phyloP scores from a whole-genome alignment of 2,888 invertebrate genomes.

The Lasius fuliginosus region DNA sequence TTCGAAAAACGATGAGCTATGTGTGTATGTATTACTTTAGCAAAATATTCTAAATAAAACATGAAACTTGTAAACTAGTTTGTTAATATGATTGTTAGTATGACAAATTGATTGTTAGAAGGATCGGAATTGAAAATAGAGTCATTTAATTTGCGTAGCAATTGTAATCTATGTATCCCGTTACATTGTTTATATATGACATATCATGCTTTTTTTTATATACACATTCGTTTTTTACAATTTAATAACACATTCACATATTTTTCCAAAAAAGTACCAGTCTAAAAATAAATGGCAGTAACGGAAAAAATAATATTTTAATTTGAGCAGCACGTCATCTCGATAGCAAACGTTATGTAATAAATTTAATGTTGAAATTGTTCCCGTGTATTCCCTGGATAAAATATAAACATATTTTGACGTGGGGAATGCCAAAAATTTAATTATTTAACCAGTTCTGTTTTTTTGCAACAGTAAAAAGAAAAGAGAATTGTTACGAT shows the following conservation, averaged over 20 bases:
- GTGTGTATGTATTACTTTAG: not conserved
- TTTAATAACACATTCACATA: slow-evolving; percentile 10
- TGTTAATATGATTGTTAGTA: too few relatives aligned
- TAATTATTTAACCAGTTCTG: slow-evolving; percentile 8
- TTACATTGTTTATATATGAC: not conserved
- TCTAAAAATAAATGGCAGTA: slow-evolving; percentile 19
- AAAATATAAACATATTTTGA: slow-evolving; percentile 14
- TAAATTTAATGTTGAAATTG: slow-evolving; percentile 48
- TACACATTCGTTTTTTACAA: slow-evolving; percentile 2
- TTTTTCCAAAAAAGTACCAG: slow-evolving; percentile 1
- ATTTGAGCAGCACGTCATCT: not conserved
- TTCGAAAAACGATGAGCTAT: not conserved
- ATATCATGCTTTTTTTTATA: not conserved
- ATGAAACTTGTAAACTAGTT: not conserved
- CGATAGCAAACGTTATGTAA: not conserved
- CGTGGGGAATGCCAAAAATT: slow-evolving; percentile 25
- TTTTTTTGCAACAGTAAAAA: slow-evolving; percentile 6
- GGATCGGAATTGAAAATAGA: not conserved
- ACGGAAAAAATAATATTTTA: slow-evolving; percentile 34
- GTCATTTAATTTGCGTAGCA: not conserved
- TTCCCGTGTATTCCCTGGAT: not conserved
- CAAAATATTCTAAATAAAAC: not conserved
- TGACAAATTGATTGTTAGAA: not conserved
- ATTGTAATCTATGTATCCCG: not conserved
- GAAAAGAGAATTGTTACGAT: not conserved